Percentiles rank a stretch among this genome's conserved stretches.
These are phyloP conservation scores for Chiloscyllium plagiosum DNA, from an alignment of 2,113 vertebrate genomes.

Conservation along the genomic window DNA sequence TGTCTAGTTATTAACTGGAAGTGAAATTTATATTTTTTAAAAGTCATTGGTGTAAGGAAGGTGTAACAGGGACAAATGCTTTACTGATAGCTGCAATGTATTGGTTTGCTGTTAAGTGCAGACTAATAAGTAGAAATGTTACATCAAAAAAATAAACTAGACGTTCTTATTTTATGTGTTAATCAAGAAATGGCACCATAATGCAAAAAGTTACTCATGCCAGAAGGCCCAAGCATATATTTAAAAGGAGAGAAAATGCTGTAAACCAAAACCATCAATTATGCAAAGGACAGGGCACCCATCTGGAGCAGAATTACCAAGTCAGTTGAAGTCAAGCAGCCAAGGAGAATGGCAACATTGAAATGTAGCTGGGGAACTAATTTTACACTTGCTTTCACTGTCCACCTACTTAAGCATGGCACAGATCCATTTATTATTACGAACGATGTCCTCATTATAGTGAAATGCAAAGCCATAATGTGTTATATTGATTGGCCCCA, in stretches of 20 bases:
- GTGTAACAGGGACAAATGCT: not conserved
- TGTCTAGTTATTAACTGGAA: not conserved
- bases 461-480: not conserved
- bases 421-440: not conserved
- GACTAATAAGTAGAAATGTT: not conserved
- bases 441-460: not conserved
- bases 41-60: not conserved
- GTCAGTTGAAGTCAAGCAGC: not conserved
- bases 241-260: not conserved
- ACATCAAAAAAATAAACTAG: not conserved
- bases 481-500: constrained; percentile 11
- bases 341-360: not conserved
- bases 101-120: not conserved
- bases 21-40: not conserved
- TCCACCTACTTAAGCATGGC: not conserved
- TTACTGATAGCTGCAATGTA: not conserved
- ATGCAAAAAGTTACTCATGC: not conserved
- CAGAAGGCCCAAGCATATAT: not conserved
- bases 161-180: not conserved
- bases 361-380: not conserved
- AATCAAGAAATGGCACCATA: not conserved
- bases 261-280: not conserved
- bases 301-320: not conserved
- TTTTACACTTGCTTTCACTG: constrained; percentile 13
- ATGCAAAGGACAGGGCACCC: not conserved